Conservation (phyloP, 2,888 invertebrate genomes). For the Prosopocoilus inquinatus region DNA sequence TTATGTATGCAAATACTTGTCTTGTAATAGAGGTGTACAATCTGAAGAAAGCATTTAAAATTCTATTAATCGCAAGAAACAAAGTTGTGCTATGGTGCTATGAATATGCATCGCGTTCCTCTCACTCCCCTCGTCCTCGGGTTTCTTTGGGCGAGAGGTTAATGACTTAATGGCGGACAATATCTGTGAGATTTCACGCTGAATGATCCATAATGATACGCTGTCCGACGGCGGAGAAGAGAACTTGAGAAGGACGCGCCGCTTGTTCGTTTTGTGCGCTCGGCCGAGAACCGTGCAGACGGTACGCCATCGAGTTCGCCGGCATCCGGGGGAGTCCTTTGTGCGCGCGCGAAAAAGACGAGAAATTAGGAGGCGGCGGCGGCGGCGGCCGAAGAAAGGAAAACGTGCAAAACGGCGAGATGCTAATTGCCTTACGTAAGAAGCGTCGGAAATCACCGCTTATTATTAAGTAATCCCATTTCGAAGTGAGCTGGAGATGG, state of each 20-base stretch:
- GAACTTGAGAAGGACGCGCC: background rate
- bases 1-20: too few species aligned
- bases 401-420: too few species aligned
- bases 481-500: too few species aligned
- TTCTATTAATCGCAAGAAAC: constrained; percentile 13
- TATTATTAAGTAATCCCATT: too few species aligned
- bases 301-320: constrained; percentile 3
- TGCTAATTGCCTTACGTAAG: too few species aligned
- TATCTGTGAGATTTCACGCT: constrained; percentile 43
- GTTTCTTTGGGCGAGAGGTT: constrained; percentile 33
- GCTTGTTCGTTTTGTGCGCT: constrained; percentile 22
- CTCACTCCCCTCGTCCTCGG: constrained; percentile 18
- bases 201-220: constrained; percentile 39
- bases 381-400: too few species aligned
- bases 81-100: constrained; percentile 14
- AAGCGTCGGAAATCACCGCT: too few species aligned
- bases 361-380: too few species aligned
- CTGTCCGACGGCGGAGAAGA: constrained; percentile 19
- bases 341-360: too few species aligned
- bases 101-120: constrained; percentile 20
- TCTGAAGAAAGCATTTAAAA: constrained; percentile 7
- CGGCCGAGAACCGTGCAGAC: constrained; percentile 28
- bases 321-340: too few species aligned
- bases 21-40: background rate
- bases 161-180: constrained; percentile 42